Conservation (phyloP, 2,888 invertebrate genomes). For the Drepana falcataria region DNA sequence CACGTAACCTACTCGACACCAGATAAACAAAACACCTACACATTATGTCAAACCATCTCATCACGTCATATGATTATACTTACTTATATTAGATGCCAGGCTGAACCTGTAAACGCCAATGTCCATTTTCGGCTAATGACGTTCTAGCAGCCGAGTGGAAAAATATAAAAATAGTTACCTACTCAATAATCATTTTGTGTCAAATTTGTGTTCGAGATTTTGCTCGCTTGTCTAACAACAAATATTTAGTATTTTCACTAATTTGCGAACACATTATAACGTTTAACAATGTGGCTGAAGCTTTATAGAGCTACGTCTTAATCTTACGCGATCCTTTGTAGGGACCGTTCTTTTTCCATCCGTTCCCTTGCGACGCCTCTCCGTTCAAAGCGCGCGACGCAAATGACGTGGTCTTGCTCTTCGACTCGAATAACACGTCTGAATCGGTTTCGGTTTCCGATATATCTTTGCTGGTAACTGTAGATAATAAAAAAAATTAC, state of each 20-base stretch:
- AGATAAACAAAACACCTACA: no score
- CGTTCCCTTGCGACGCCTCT: conserved; percentile 64
- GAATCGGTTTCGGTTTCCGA: conserved; percentile 92
- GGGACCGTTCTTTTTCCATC: conserved; percentile 78
- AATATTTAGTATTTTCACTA: neutral
- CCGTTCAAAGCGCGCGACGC: conserved; percentile 57
- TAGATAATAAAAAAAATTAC: conserved; percentile 18
- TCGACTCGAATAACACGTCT: conserved; percentile 89
- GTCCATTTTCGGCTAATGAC: neutral
- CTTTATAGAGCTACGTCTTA: conserved; percentile 55
- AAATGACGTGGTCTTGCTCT: conserved; percentile 77
- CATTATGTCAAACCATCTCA: no score
- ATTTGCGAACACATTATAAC: no score
- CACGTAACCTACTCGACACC: neutral
- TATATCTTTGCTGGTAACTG: conserved; percentile 81
- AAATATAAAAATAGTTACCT: neutral
- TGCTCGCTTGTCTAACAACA: neutral
- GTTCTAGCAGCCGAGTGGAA: neutral
- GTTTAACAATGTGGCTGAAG: no score
- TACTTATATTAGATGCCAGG: no score
- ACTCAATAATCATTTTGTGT: neutral
- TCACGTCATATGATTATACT: no score
- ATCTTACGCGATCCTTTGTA: conserved; percentile 59
- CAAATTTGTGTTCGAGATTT: neutral
- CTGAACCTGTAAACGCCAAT: no score